Base-by-base conservation (phyloP, 2,113 vertebrate species). In the Lontra canadensis region DNA sequence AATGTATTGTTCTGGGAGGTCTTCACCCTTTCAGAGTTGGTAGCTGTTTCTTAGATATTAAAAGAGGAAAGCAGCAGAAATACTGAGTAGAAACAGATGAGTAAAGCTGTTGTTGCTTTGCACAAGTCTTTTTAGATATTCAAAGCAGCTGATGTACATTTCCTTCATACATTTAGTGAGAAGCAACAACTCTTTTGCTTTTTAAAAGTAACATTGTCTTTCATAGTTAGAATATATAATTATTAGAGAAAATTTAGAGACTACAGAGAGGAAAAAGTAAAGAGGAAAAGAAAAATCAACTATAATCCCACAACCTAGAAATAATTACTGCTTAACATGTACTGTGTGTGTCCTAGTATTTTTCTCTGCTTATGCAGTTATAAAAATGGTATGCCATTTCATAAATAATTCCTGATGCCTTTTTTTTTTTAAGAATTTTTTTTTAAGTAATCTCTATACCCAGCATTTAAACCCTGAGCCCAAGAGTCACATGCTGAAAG, bases 1-100 rank as follows among this genome's bases (percentile, higher is more conserved):
- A 95, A 96, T 95, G 87, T 88, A 55, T 95, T 96, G 49, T 95
- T 95, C 78, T 79, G 86, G 39, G 94, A 90, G 88, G 63, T 88
- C 93, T 67, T 79, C 71, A 9, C 49, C 69, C 82, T 92, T 88
- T 42, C 44, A 26, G 71, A 81, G n/a, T 47, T 82, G n/a, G 17
- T 79, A 67, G 65, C 76, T 91, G 3, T 88, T 79, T 96, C 55
- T 42, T 42, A 88, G 71, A 90, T 25, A 57, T 59, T 57, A 65
- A 94, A 94, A 67, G 42, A 90, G 78, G 18, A 80, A 74, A 81
- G 63, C 73, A 84, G 26, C 31, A 81, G 86, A 82, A 92, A 73
- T 57, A 74, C 65, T 63, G 67, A 88, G 34, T 74, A 23, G 57
- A 82, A 95, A 49, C 89, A 96, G 57, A 95, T 79, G 69, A 93